A percentile compares a stretch with the other conserved stretches of the same genome.
phyloP scores from a whole-genome alignment of 2,888 invertebrate genomes.

The Parelbella ahira region DNA sequence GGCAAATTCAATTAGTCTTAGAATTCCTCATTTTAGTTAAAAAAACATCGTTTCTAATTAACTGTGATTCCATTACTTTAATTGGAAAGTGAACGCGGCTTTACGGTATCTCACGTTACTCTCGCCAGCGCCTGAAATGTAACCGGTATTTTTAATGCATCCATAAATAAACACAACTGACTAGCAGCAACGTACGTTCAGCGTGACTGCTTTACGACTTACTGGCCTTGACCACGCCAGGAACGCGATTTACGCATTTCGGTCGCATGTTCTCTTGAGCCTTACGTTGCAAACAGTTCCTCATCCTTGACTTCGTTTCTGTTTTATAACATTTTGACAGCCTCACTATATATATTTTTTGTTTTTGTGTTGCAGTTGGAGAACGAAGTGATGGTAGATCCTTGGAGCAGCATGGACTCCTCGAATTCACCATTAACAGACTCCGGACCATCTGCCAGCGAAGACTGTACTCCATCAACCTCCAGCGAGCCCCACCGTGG shows the following conservation, averaged over 20 bases:
- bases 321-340: conserved; percentile 34
- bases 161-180: conserved; percentile 46
- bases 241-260: conserved; percentile 45
- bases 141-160: conserved; percentile 44
- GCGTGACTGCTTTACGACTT: conserved; percentile 30
- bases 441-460: conserved; percentile 75
- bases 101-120: conserved; percentile 24
- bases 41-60: conserved; percentile 16
- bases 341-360: conserved; percentile 7
- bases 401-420: conserved; percentile 80
- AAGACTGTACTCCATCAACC: conserved; percentile 73
- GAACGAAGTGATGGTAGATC: conserved; percentile 79
- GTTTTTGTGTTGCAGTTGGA: conserved; percentile 74
- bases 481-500: conserved; percentile 61
- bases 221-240: conserved; percentile 55
- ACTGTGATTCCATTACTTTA: conserved; percentile 10
- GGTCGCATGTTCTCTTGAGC: conserved; percentile 45
- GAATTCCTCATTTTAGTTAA: not conserved
- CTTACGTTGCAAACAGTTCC: conserved; percentile 41
- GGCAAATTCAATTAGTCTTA: not conserved
- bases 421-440: conserved; percentile 77
- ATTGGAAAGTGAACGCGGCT: conserved; percentile 11
- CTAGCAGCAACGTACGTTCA: conserved; percentile 31
- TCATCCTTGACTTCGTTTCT: conserved; percentile 48
- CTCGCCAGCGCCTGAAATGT: conserved; percentile 22